Evolutionary conservation across 2,113 vertebrate genomes (phyloP).

Genomic region (Pterophyllum scalare): DNA sequence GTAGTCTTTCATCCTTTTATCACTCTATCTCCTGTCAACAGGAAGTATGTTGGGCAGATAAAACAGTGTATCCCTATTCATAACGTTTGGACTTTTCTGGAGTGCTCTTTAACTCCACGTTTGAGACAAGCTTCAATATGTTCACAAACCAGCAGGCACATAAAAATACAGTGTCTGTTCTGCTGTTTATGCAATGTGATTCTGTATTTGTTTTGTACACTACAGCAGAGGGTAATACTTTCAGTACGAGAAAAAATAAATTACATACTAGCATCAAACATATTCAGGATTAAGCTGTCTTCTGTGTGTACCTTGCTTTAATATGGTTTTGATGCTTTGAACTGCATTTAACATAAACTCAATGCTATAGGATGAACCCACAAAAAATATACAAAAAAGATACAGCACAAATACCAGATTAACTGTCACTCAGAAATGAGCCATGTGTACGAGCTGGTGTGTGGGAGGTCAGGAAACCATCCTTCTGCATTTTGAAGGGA

Average conservation of each 20-base stretch:
- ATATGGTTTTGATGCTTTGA: not conserved
- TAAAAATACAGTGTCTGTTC: not conserved
- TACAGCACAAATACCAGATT: not conserved
- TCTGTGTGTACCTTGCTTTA: not conserved
- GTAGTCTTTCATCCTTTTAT: not conserved
- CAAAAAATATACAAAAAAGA: not conserved
- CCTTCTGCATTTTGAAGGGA: constrained; percentile 48
- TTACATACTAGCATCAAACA: not conserved
- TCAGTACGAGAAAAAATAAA: not conserved
- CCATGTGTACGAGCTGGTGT: constrained; percentile 28
- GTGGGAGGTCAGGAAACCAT: constrained; percentile 36
- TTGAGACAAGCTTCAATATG: constrained; percentile 28
- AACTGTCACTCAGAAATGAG: constrained; percentile 50
- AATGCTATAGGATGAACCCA: not conserved
- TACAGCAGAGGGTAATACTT: not conserved
- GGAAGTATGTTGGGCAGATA: not conserved
- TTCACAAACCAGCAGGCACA: constrained; percentile 14
- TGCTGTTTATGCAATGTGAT: not conserved
- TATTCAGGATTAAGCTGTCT: not conserved
- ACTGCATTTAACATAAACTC: not conserved
- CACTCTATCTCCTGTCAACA: not conserved
- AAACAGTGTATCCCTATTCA: not conserved
- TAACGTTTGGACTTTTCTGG: constrained; percentile 46
- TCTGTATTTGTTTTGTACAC: not conserved
- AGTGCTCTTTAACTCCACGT: constrained; percentile 14